Evolutionary conservation across 2,888 invertebrate genomes (phyloP).

Genomic region (Piscicola geometra): DNA sequence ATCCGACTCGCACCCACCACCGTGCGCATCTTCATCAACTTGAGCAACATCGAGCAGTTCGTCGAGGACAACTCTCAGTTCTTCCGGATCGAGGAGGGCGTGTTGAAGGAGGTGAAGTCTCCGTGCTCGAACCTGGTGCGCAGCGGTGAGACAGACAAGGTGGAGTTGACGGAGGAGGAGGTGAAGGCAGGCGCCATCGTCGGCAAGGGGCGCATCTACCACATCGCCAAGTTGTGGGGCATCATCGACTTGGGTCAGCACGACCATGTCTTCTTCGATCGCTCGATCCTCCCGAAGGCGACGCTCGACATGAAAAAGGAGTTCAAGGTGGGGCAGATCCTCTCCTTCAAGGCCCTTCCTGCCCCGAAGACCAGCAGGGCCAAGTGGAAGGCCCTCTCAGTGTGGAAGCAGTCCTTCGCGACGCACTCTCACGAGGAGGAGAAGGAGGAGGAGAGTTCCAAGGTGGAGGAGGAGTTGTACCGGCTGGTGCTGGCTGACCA

Average conservation of each 20-base stretch:
- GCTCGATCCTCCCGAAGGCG: conserved; percentile 32
- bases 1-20: conserved; percentile 25
- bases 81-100: conserved; percentile 31
- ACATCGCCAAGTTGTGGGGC: conserved; percentile 36
- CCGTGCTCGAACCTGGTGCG: conserved; percentile 9
- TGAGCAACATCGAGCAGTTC: conserved; percentile 28
- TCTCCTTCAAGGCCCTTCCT: conserved; percentile 32
- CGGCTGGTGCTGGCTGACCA: conserved; percentile 30
- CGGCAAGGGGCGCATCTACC: conserved; percentile 34
- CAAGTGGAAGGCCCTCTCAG: conserved; percentile 34
- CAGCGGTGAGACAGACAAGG: conserved; percentile 27
- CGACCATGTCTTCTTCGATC: conserved; percentile 37
- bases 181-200: conserved; percentile 21
- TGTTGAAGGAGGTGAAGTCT: conserved; percentile 19
- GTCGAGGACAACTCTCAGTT: conserved; percentile 25
- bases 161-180: conserved; percentile 33
- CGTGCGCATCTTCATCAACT: conserved; percentile 29
- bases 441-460: conserved; percentile 1
- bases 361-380: conserved; percentile 36
- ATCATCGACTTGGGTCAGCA: conserved; percentile 36
- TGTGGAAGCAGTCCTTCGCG: conserved; percentile 28
- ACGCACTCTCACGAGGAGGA: not conserved
- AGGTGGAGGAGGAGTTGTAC: conserved; percentile 32
- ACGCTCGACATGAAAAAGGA: conserved; percentile 28
- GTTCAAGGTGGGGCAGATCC: conserved; percentile 33